Evolutionary conservation across 1,140 invertebrate species (phyloP).

Genomic region (Leptinotarsa lineolata): DNA sequence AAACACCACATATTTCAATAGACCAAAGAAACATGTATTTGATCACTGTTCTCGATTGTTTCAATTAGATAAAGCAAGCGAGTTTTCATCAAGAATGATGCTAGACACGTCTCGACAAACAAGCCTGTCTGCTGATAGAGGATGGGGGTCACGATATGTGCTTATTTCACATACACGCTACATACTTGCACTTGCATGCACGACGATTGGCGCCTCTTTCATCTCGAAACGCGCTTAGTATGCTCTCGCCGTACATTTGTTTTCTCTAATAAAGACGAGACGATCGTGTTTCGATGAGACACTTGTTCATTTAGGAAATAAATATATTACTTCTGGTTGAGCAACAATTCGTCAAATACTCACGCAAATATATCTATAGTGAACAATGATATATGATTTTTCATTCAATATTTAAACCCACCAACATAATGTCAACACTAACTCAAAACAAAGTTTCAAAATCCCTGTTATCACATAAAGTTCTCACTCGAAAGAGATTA

Average conservation of each 20-base stretch:
- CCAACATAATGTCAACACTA: too few relatives aligned
- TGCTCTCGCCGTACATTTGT: not conserved
- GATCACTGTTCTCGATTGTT: too few relatives aligned
- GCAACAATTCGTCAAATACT: too few relatives aligned
- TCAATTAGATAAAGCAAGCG: not conserved
- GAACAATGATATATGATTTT: too few relatives aligned
- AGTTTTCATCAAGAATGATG: not conserved
- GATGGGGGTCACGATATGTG: slow-evolving; percentile 21
- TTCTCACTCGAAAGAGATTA: too few relatives aligned
- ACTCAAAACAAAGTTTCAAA: too few relatives aligned
- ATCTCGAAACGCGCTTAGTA: not conserved
- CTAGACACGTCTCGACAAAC: slow-evolving; percentile 17
- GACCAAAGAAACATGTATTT: too few relatives aligned
- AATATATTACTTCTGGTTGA: too few relatives aligned
- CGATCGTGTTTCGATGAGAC: not conserved
- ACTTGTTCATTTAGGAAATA: not conserved
- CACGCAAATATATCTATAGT: too few relatives aligned
- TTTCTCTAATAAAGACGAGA: not conserved
- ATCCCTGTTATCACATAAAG: too few relatives aligned
- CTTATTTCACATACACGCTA: slow-evolving; percentile 18
- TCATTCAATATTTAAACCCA: too few relatives aligned
- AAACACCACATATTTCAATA: too few relatives aligned
- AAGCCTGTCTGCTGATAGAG: slow-evolving; percentile 13
- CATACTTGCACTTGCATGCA: not conserved
- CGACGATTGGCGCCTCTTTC: not conserved